A percentile compares a stretch with the other conserved stretches of the same genome.
These are phyloP conservation scores for Spea multiplicata DNA, from an alignment of 2,113 vertebrate species.

Conservation along the genomic window DNA sequence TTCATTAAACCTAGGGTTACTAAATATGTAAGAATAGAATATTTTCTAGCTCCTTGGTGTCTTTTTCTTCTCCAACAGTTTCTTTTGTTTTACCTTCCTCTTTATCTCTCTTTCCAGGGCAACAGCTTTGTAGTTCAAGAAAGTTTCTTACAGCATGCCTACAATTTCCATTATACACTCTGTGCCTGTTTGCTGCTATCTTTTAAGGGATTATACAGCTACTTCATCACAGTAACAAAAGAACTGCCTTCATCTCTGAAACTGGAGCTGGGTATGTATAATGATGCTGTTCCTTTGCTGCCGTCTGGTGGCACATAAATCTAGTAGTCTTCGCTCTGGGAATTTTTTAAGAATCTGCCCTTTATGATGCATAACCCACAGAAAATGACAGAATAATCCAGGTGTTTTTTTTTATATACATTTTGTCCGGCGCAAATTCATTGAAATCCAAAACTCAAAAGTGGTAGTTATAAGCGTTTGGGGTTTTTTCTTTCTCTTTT, in stretches of 20 bases:
- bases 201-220: slow-evolving; percentile 91
- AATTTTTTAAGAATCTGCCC: too few relatives aligned
- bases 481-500: too few relatives aligned
- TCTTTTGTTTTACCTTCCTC: not conserved
- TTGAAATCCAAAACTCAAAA: too few relatives aligned
- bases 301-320: slow-evolving; percentile 1
- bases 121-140: slow-evolving; percentile 88
- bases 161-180: slow-evolving; percentile 85
- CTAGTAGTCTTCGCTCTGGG: slow-evolving; percentile 28
- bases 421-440: too few relatives aligned
- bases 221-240: slow-evolving; percentile 83
- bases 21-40: too few relatives aligned
- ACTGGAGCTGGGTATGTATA: slow-evolving; percentile 88
- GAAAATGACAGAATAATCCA: too few relatives aligned
- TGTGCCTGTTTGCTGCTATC: slow-evolving; percentile 87
- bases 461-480: too few relatives aligned
- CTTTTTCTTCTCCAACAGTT: not conserved
- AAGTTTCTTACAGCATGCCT: slow-evolving; percentile 89
- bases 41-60: too few relatives aligned
- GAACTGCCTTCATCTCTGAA: slow-evolving; percentile 87
- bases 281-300: not conserved
- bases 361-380: too few relatives aligned
- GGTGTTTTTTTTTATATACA: too few relatives aligned
- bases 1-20: too few relatives aligned
- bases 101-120: slow-evolving; percentile 68